These are phyloP conservation scores for Megaceryle alcyon DNA, from an alignment of 2,797 vertebrate genomes.

Conservation along the genomic window DNA sequence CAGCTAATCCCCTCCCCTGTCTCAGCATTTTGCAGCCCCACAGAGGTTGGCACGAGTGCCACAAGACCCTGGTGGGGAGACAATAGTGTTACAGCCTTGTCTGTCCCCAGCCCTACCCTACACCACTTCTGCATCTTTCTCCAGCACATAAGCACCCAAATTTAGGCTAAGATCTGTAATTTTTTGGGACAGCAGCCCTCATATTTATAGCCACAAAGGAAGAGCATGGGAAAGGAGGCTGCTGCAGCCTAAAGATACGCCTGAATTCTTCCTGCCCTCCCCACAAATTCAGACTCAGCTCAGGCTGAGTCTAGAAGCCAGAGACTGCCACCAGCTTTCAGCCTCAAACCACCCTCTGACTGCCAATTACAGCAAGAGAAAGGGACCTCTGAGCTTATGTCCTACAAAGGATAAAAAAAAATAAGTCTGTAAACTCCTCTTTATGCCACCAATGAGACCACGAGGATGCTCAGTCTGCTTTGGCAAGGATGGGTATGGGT, in stretches of 20 bases:
- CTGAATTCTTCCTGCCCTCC: neutral
- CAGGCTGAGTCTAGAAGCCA: neutral
- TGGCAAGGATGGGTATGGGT: neutral
- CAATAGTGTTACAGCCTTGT: neutral
- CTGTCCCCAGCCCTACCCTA: neutral
- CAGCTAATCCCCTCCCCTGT: neutral
- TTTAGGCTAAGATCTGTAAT: neutral
- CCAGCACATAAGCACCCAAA: neutral
- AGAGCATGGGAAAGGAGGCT: neutral
- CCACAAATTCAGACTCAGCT: neutral
- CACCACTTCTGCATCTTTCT: neutral
- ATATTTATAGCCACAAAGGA: neutral
- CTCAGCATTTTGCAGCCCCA: neutral
- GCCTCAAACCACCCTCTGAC: neutral
- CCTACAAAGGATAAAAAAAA: neutral
- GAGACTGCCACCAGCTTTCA: neutral
- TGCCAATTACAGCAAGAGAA: neutral
- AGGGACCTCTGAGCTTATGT: neutral
- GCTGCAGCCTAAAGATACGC: neutral
- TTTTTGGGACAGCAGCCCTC: neutral
- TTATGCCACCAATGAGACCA: neutral
- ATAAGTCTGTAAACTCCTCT: neutral
- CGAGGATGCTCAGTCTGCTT: neutral
- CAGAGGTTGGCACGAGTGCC: accelerated
- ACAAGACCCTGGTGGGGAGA: neutral